phyloP scores from a whole-genome alignment of 2,888 invertebrate genomes.

The Kryphioiulus occultus region DNA sequence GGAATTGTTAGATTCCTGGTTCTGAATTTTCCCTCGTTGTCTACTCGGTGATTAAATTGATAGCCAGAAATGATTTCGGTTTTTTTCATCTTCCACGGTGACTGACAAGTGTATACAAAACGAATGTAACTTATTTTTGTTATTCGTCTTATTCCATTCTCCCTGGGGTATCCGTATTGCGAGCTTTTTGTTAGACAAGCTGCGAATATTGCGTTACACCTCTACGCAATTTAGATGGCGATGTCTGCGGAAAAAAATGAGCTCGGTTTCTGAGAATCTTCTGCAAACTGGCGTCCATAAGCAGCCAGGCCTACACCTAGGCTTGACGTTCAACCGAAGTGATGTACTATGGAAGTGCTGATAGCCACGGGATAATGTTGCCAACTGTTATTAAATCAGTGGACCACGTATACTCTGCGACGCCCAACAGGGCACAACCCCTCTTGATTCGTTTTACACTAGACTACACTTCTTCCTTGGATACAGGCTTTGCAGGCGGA shows the following conservation, averaged over 20 bases:
- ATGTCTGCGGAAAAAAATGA: not conserved
- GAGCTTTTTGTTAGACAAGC: not conserved
- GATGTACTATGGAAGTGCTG: not conserved
- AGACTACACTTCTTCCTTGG: not conserved
- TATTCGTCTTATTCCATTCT: constrained; percentile 3
- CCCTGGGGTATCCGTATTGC: not conserved
- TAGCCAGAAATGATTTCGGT: not conserved
- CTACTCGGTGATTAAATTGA: not conserved
- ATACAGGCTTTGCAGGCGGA: not conserved
- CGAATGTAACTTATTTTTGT: constrained; percentile 1
- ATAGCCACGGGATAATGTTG: constrained; percentile 26
- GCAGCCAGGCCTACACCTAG: not conserved
- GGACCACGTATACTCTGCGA: not conserved
- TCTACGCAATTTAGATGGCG: constrained; percentile 9
- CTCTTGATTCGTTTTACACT: not conserved
- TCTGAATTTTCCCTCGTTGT: not conserved
- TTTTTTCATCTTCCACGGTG: not conserved
- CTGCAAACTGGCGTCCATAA: not conserved
- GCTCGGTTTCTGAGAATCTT: constrained; percentile 20
- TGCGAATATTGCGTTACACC: constrained; percentile 26
- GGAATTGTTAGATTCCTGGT: too few species aligned
- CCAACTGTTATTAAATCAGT: constrained; percentile 31
- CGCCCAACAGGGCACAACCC: constrained; percentile 28
- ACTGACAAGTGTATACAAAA: constrained; percentile 3
- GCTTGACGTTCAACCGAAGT: not conserved